phyloP scores from a whole-genome alignment of 1,140 invertebrate genomes.

The Ptiloglossa arizonensis region DNA sequence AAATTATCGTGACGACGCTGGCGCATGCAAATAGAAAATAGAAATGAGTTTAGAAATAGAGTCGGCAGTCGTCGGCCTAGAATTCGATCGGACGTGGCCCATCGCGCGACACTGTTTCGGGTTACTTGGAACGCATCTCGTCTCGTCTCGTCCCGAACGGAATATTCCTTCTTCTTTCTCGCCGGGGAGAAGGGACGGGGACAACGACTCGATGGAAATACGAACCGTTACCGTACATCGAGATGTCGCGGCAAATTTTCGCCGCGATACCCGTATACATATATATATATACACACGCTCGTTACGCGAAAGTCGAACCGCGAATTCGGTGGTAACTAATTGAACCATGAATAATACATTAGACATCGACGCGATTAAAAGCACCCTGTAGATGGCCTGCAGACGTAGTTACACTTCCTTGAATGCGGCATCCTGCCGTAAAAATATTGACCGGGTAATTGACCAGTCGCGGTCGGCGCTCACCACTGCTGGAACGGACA shows the following conservation, averaged over 20 bases:
- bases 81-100: slow-evolving; percentile 70
- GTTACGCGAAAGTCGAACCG: slow-evolving; percentile 52
- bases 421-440: slow-evolving; percentile 76
- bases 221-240: background rate
- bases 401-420: slow-evolving; percentile 73
- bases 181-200: too few species aligned
- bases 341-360: slow-evolving; percentile 76
- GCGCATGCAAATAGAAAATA: slow-evolving; percentile 80
- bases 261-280: too few species aligned
- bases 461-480: slow-evolving; percentile 36
- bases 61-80: slow-evolving; percentile 74
- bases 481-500: slow-evolving; percentile 66
- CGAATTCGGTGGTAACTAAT: slow-evolving; percentile 70
- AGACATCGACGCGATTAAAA: slow-evolving; percentile 72
- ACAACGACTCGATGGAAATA: background rate
- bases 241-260: background rate
- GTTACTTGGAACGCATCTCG: slow-evolving; percentile 41
- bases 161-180: background rate
- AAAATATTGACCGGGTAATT: slow-evolving; percentile 68
- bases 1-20: slow-evolving; percentile 75
- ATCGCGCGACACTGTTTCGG: slow-evolving; percentile 57
- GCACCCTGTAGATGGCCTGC: slow-evolving; percentile 66
- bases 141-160: background rate
- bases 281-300: too few species aligned
- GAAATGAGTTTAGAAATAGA: slow-evolving; percentile 80